Evolutionary conservation across 2,113 vertebrate genomes (phyloP).

Genomic region (Psophia crepitans): DNA sequence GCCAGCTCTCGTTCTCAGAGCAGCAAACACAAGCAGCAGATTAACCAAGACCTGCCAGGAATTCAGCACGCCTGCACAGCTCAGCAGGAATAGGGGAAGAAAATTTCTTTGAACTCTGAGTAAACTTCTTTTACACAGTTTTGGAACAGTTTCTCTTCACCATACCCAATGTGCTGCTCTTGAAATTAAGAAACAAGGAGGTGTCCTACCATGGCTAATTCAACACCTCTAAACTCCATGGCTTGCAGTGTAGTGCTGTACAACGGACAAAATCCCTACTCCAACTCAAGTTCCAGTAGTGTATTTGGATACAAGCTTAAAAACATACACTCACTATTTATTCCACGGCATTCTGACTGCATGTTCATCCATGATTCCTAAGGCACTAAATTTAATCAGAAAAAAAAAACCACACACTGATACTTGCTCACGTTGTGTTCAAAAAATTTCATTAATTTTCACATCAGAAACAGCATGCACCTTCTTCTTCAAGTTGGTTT

Average conservation of each 20-base stretch:
- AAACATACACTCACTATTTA: neutral
- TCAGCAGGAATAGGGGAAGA: neutral
- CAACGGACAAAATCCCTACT: neutral
- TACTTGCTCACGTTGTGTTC: neutral
- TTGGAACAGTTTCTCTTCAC: neutral
- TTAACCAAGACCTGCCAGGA: neutral
- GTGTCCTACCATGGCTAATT: neutral
- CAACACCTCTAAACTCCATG: neutral
- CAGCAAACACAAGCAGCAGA: neutral
- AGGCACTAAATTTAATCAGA: neutral
- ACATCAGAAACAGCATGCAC: neutral
- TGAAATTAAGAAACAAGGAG: neutral
- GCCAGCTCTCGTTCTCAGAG: neutral
- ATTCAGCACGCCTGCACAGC: neutral
- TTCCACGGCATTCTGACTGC: neutral
- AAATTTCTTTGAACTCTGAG: neutral
- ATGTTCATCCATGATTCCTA: neutral
- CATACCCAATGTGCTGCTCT: neutral
- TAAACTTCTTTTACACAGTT: neutral
- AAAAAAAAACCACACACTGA: neutral
- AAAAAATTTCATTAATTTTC: constrained; percentile 15
- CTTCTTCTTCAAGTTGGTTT: neutral
- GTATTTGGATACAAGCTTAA: neutral
- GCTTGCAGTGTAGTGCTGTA: neutral
- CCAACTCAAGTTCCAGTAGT: neutral